Base-by-base conservation (phyloP, 2,888 invertebrate species). In the Rutpela maculata region DNA sequence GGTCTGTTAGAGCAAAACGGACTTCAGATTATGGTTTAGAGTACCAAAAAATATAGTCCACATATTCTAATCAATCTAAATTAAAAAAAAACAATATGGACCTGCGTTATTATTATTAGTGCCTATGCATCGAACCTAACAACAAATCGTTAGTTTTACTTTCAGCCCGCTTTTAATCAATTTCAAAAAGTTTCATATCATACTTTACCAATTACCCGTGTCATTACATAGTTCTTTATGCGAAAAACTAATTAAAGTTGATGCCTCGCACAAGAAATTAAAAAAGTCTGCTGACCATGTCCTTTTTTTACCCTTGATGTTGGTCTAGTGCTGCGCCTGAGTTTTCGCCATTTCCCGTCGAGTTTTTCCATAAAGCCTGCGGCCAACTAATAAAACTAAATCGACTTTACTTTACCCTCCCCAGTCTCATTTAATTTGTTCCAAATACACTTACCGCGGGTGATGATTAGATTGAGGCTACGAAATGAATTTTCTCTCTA, bases 231-330 rank as follows among this genome's bases (percentile, higher is more conserved):
- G 62, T 65, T 31, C 63, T 60, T 67, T 69, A 60, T 75, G 65
- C 66, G 57, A 73, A 38, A 72, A 75, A 78, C 67, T 73, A 73
- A 78, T 78, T 69, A 75, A 78, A 75, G 75, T 78, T 75, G 35
- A 67, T 50, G 55, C 73, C 55, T 65, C 65, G 65, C 67, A n/a
- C n/a, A 74, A 71, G 19, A 60, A 76, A 78, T 76, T 75, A 60
- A 68, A 78, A 78, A 76, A 71, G 67, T 67, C 59, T 59, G 75
- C 78, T 78, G 78, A 78, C 78, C 78, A 78, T 19, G 19, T 22
- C 65, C 65, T 65, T 26, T n/a, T 60, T 22, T 65, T 15, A n/a
- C 19, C 43, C 43, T 63, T 38, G 60, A 60, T 31, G 60, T 38
- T 17, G 38, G 11, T 38, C 35, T n/a, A 35, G 18, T 38, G 43